These are phyloP conservation scores for Homalodisca vitripennis DNA, from an alignment of 1,140 invertebrate species.

Conservation along the genomic window DNA sequence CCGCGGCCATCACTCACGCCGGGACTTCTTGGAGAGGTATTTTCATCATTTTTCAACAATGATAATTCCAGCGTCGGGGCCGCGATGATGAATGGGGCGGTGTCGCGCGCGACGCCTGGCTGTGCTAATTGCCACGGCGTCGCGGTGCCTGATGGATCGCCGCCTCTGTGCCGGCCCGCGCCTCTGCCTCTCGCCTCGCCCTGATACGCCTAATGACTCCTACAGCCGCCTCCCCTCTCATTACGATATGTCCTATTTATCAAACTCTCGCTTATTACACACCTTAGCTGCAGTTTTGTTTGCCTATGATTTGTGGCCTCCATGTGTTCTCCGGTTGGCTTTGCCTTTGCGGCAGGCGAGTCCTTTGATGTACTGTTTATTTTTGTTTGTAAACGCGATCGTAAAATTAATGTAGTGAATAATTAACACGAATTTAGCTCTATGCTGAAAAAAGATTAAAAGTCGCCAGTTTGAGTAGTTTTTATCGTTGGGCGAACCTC, in stretches of 20 bases:
- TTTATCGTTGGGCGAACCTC: too few species aligned
- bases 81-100: neutral
- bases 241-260: neutral
- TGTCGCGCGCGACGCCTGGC: neutral
- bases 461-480: too few species aligned
- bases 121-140: constrained; percentile 25
- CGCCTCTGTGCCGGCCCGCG: constrained; percentile 1
- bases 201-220: constrained; percentile 6
- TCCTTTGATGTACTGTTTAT: too few species aligned
- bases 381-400: neutral
- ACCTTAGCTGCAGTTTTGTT: constrained; percentile 4
- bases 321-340: neutral
- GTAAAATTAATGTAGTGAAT: neutral
- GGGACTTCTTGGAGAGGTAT: neutral
- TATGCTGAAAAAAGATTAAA: too few species aligned
- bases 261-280: constrained; percentile 15
- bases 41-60: constrained; percentile 20
- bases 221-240: constrained; percentile 1
- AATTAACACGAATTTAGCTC: constrained; percentile 8
- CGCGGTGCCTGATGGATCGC: neutral
- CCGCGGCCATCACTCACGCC: neutral
- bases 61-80: constrained; percentile 18
- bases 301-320: constrained; percentile 2
- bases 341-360: neutral
- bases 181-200: neutral